Evolutionary conservation across 2,113 vertebrate genomes (phyloP).

Genomic region (Fregetta grallaria): DNA sequence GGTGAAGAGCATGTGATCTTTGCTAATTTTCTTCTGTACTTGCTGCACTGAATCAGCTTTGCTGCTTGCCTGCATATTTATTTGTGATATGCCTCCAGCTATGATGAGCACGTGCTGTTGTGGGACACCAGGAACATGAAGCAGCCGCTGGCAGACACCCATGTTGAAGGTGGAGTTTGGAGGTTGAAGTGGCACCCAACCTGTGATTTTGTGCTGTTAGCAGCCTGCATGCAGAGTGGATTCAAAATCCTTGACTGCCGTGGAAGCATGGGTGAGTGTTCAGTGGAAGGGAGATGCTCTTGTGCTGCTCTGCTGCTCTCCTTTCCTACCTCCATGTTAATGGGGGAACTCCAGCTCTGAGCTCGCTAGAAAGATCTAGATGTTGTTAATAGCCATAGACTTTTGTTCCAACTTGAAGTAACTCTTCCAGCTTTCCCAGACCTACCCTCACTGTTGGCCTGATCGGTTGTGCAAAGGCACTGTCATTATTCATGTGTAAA

Average conservation of each 20-base stretch:
- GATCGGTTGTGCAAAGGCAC: background rate
- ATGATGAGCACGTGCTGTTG: slow-evolving; percentile 88
- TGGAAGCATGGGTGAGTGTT: slow-evolving; percentile 74
- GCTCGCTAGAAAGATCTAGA: background rate
- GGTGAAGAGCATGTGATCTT: background rate
- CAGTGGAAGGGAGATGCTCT: background rate
- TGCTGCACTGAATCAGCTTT: background rate
- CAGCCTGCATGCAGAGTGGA: slow-evolving; percentile 92
- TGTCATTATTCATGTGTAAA: background rate
- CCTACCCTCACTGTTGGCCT: background rate
- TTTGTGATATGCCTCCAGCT: slow-evolving; percentile 70
- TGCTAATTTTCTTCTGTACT: background rate
- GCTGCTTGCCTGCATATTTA: background rate
- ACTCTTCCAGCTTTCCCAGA: background rate
- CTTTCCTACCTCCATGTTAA: background rate
- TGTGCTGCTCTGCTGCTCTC: background rate
- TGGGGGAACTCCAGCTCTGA: background rate
- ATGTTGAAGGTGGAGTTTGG: slow-evolving; percentile 88
- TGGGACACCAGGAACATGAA: slow-evolving; percentile 91
- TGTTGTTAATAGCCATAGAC: background rate
- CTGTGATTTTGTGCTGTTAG: slow-evolving; percentile 81
- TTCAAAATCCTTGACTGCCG: slow-evolving; percentile 88
- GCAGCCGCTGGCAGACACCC: slow-evolving; percentile 79
- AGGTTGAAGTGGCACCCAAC: slow-evolving; percentile 92
- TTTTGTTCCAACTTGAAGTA: background rate